Evolutionary conservation across 2,113 vertebrate species (phyloP).

Genomic region (Tyto alba): DNA sequence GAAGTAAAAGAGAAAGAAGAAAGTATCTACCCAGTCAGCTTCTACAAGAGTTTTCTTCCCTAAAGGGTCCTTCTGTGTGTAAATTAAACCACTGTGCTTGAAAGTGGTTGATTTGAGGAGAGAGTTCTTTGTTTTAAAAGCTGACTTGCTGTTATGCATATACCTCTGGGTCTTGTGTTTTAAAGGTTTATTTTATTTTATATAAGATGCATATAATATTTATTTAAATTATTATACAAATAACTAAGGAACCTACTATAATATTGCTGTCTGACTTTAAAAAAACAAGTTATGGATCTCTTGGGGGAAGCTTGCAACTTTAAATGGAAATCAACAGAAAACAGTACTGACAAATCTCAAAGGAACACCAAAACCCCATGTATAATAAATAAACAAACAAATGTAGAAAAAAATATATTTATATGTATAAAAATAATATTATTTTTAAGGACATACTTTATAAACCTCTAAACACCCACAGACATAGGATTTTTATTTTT

Average conservation of each 20-base stretch:
- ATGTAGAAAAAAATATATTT: background rate
- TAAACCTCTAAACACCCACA: background rate
- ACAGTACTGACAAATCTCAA: background rate
- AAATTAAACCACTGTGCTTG: conserved; percentile 8
- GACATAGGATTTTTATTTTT: background rate
- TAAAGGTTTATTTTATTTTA: background rate
- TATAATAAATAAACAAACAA: background rate
- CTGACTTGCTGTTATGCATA: background rate
- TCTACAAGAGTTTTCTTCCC: conserved; percentile 10
- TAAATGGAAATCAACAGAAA: background rate
- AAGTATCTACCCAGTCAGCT: background rate
- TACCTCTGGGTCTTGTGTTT: background rate
- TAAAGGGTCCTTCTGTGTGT: background rate
- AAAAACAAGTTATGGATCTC: background rate
- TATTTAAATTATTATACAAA: background rate
- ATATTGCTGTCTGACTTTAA: background rate
- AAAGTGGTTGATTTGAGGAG: background rate
- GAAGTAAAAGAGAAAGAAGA: background rate
- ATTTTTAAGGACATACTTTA: background rate
- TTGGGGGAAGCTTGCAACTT: background rate
- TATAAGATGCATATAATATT: background rate
- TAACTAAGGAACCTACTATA: background rate
- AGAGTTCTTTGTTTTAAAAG: background rate
- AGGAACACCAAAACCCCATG: background rate
- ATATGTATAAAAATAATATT: background rate